A percentile compares a stretch with the other conserved stretches of the same genome.
phyloP scores from a whole-genome alignment of 2,797 vertebrate genomes.

The Enteromius unitaeniatus region DNA sequence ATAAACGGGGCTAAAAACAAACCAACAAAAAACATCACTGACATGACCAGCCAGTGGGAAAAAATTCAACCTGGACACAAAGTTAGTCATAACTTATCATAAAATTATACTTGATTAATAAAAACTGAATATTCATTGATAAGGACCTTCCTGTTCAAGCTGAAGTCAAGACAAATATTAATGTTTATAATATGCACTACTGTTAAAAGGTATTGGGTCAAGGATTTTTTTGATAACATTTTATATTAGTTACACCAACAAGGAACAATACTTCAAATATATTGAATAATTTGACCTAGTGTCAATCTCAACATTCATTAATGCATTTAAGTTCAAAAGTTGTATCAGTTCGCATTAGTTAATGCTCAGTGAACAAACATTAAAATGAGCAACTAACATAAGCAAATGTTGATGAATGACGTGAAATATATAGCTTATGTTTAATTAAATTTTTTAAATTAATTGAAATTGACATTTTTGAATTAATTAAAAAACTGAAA shows the following conservation, averaged over 20 bases:
- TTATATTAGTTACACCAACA: not conserved
- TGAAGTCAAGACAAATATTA: not conserved
- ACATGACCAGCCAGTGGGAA: not conserved
- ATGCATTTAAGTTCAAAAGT: not conserved
- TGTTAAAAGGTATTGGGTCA: not conserved
- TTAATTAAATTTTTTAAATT: too few relatives aligned
- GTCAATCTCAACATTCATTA: not conserved
- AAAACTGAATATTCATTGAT: not conserved
- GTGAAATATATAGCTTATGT: too few relatives aligned
- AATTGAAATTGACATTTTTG: not conserved
- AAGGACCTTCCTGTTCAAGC: not conserved
- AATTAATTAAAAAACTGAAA: not conserved
- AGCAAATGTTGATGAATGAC: not conserved
- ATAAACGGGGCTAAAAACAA: not conserved
- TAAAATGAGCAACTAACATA: not conserved
- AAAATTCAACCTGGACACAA: not conserved
- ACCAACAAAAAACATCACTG: slow-evolving; percentile 31
- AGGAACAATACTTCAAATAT: not conserved
- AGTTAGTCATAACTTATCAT: not conserved
- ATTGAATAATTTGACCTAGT: not conserved
- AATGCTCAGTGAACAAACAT: not conserved
- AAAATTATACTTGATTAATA: not conserved
- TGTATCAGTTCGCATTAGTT: not conserved
- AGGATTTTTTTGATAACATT: not conserved
- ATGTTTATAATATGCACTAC: not conserved